phyloP scores from a whole-genome alignment of 1,140 invertebrate species.

The Heliconius congener region DNA sequence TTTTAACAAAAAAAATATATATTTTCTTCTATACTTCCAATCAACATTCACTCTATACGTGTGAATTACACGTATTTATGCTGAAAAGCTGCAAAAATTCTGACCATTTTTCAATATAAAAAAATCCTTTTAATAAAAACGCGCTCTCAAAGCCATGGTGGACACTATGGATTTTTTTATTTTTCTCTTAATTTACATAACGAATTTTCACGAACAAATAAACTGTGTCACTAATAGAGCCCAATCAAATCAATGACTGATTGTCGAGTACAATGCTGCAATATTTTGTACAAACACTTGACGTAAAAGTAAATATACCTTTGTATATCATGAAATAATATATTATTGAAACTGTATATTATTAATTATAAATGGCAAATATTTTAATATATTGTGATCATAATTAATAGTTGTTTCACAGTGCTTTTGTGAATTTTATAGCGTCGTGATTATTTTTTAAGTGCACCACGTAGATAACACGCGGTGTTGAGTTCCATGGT shows the following conservation, averaged over 20 bases:
- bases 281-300: slow-evolving; percentile 25
- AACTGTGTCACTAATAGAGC: slow-evolving; percentile 29
- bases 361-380: neutral
- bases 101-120: neutral
- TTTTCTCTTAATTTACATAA: slow-evolving; percentile 22
- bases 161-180: slow-evolving; percentile 1
- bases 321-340: slow-evolving; percentile 21
- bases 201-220: slow-evolving; percentile 28
- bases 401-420: neutral
- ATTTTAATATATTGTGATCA: neutral
- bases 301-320: slow-evolving; percentile 18
- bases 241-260: slow-evolving; percentile 31
- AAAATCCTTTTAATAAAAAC: slow-evolving; percentile 5
- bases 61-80: slow-evolving; percentile 3
- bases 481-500: too few species aligned
- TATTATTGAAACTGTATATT: neutral
- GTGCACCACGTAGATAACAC: neutral
- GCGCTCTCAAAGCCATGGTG: slow-evolving; percentile 1
- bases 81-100: neutral
- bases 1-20: too few species aligned
- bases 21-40: neutral
- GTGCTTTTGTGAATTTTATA: neutral
- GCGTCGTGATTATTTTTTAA: neutral
- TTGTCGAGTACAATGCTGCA: slow-evolving; percentile 24
- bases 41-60: neutral